A percentile compares a stretch with the other conserved stretches of the same genome.
Conservation (phyloP, 2,888 invertebrate genomes). For the Melanargia galathea region DNA sequence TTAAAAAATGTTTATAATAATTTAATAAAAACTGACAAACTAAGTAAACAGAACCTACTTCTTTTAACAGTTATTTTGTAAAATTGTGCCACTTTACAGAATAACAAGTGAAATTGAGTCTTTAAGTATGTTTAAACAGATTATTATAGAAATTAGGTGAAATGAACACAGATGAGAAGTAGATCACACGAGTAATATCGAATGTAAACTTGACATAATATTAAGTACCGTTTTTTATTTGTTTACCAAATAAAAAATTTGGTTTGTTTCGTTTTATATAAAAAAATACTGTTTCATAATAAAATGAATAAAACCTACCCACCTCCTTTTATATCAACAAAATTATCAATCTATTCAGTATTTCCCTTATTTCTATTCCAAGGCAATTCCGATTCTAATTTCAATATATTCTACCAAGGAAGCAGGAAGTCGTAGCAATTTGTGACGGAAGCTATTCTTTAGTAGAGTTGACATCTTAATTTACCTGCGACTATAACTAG, state of each 20-base stretch:
- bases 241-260: too few relatives aligned
- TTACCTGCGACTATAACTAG: slow-evolving; percentile 26
- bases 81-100: background rate
- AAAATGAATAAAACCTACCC: slow-evolving; percentile 1
- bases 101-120: slow-evolving; percentile 2
- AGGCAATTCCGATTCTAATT: slow-evolving; percentile 20
- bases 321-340: background rate
- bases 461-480: slow-evolving; percentile 33
- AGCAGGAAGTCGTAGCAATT: slow-evolving; percentile 24
- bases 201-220: slow-evolving; percentile 13
- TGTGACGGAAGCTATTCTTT: slow-evolving; percentile 38
- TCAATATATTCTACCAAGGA: slow-evolving; percentile 26
- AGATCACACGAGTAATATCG: slow-evolving; percentile 10
- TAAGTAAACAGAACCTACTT: too few relatives aligned
- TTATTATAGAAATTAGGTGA: slow-evolving; percentile 23
- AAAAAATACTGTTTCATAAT: too few relatives aligned
- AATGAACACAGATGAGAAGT: slow-evolving; percentile 26
- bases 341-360: slow-evolving; percentile 2
- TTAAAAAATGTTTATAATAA: too few relatives aligned
- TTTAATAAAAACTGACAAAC: too few relatives aligned
- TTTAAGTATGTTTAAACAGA: slow-evolving; percentile 16
- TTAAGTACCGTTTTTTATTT: slow-evolving; percentile 22
- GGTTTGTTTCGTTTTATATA: too few relatives aligned
- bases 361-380: slow-evolving; percentile 4
- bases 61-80: background rate